Evolutionary conservation across 2,888 invertebrate species (phyloP), one percentile per base, ranked within the genome.

Genomic region (Artemia sinica): DNA sequence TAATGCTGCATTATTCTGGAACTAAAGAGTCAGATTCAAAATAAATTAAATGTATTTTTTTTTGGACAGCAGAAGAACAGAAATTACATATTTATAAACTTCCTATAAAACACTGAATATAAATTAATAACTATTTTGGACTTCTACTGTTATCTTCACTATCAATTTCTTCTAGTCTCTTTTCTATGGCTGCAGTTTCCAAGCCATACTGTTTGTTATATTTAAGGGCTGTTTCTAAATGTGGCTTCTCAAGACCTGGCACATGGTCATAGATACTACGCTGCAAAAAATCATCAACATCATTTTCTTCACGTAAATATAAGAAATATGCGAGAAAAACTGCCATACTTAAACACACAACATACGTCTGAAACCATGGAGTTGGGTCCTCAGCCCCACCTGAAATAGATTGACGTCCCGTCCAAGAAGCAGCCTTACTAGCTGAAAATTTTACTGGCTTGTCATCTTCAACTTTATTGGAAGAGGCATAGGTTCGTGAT

Each of bases 281-380:
- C 14, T 58, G n/a, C 9, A 58, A 8, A n/a, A 58, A 14, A 8
- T 14, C 6, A 9, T 58, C 58, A 58, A 58, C 14, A 14, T 58
- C 58, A 58, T 58, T 58, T 58, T 58, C 58, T 58, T 58, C 14
- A n/a, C 58, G n/a, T 9, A 58, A 58, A 14, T 14, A 58, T 14
- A 58, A 14, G 58, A 58, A 58, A 58, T 58, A 58, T 8, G 58
- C 1, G n/a, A 58, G 14, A 9, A 58, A 58, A n/a, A 58, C 58
- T 14, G 58, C 58, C n/a, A 58, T n/a, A 8, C 58, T 58, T 14
- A 58, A 9, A 14, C 58, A 14, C n/a, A 58, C 58, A 8, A 14
- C n/a, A 58, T 58, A 58, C 9, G 14, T 58, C 9, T 58, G 58
- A 58, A 58, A 14, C n/a, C n/a, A 14, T 14, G 58, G 58, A 14